Evolutionary conservation across 2,888 invertebrate species (phyloP).

Genomic region (Stomorhina lunata): DNA sequence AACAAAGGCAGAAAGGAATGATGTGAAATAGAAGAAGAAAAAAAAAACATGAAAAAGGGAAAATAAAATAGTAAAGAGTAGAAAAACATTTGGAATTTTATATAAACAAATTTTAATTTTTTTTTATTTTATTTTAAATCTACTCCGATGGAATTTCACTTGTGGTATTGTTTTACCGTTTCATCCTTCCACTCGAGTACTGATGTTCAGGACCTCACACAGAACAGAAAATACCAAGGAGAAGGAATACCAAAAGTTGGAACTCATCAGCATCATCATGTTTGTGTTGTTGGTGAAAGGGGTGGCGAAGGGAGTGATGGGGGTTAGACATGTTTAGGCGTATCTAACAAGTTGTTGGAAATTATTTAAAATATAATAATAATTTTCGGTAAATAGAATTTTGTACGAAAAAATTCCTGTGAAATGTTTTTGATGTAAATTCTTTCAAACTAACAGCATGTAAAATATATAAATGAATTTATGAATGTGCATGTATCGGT

Average conservation of each 20-base stretch:
- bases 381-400: conserved; percentile 62
- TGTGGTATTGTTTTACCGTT: conserved; percentile 61
- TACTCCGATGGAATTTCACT: conserved; percentile 63
- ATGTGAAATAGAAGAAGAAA: not conserved
- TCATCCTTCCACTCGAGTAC: conserved; percentile 8
- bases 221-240: not conserved
- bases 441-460: conserved; percentile 49
- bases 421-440: conserved; percentile 60
- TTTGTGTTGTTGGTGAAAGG: not conserved
- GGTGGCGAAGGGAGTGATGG: conserved; percentile 27
- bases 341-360: conserved; percentile 61
- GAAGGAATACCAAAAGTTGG: not conserved
- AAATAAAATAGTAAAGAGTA: conserved; percentile 36
- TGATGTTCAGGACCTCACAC: not conserved
- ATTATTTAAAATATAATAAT: conserved; percentile 61
- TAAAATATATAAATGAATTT: conserved; percentile 35
- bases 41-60: not conserved
- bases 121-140: conserved; percentile 54
- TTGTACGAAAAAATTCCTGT: conserved; percentile 44
- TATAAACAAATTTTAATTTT: conserved; percentile 53
- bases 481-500: not conserved
- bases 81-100: conserved; percentile 62
- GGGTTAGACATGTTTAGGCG: conserved; percentile 53
- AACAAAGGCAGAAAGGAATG: not conserved
- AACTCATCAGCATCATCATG: conserved; percentile 4